Evolutionary conservation across 1,140 invertebrate genomes (phyloP), one percentile per base, ranked within the genome.

Genomic region (Aphis gossypii): DNA sequence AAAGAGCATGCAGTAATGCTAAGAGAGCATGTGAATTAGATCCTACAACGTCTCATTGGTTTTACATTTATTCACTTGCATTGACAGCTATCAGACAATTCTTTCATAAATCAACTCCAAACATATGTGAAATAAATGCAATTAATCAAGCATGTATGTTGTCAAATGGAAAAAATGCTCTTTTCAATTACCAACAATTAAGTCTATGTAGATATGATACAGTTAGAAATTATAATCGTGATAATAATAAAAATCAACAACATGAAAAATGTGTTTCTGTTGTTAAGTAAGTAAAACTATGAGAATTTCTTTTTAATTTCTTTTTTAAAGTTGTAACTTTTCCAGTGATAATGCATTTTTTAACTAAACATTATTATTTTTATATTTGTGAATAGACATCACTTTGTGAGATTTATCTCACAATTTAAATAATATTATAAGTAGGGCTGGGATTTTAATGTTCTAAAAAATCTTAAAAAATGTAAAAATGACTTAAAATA

Each of bases 21-120:
- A 82, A 82, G 48, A 83, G 38, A 82, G 90, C 90, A 21, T 92
- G 90, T 82, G 90, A 82, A 83, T 92, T 92, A 18, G 30, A 83
- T 83, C 90, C 90, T 35, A 92, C 2, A 14, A 76, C 38, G 51
- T 82, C 90, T 44, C 2, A 92, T 83, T 92, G 90, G 90, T 92
- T 83, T 82, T 92, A 92, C 83, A 35, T 82, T 46, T 11, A 76
- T 82, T 92, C 90, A 48, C 41, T 92, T 51, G n/a, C 35, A 46
- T 76, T 92, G 30, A 82, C 41, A 76, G 90, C 60, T 76, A 25
- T 51, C 35, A 92, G 90, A 48, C 30, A 48, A 21, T 82, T 92
- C 9, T 82, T 5, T 51, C 44, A 18, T 23, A 92, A 92, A 23
- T 92, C 68, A n/a, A n/a, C 0, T 23, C 68, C 90, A 38, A 21